Conservation (phyloP, 2,888 invertebrate genomes). For the Clanis bilineata region DNA sequence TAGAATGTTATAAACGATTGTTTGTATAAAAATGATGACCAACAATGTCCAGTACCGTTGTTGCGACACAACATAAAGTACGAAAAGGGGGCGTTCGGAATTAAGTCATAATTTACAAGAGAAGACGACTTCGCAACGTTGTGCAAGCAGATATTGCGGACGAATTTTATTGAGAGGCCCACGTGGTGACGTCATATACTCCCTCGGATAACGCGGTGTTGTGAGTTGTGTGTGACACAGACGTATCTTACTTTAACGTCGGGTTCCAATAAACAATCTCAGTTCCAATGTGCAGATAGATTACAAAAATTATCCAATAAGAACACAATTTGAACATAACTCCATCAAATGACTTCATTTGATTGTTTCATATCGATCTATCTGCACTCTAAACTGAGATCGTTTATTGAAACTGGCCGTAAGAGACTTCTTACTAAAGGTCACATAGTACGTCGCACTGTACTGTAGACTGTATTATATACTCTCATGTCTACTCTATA, state of each 20-base stretch:
- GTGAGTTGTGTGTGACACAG: constrained; percentile 22
- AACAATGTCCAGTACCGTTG: constrained; percentile 11
- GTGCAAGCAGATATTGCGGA: constrained; percentile 51
- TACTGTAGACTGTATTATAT: too few relatives aligned
- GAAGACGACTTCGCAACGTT: constrained; percentile 68
- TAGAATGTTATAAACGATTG: neutral
- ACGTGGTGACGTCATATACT: constrained; percentile 66
- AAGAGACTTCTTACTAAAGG: too few relatives aligned
- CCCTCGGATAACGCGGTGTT: neutral
- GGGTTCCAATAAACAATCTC: too few relatives aligned
- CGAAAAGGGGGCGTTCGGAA: constrained; percentile 64
- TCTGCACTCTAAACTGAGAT: too few relatives aligned
- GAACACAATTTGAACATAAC: too few relatives aligned
- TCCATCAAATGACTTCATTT: too few relatives aligned
- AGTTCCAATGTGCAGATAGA: too few relatives aligned
- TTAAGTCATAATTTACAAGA: constrained; percentile 77
- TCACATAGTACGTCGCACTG: too few relatives aligned
- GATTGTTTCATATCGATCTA: too few relatives aligned
- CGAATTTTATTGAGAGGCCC: constrained; percentile 70
- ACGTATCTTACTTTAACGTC: neutral
- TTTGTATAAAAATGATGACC: neutral
- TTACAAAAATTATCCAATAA: too few relatives aligned
- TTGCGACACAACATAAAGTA: constrained; percentile 38
- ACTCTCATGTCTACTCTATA: too few relatives aligned
- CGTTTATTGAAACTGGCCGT: too few relatives aligned